These are phyloP conservation scores for Sepioteuthis lessoniana DNA, from an alignment of 2,888 invertebrate genomes.

Conservation along the genomic window DNA sequence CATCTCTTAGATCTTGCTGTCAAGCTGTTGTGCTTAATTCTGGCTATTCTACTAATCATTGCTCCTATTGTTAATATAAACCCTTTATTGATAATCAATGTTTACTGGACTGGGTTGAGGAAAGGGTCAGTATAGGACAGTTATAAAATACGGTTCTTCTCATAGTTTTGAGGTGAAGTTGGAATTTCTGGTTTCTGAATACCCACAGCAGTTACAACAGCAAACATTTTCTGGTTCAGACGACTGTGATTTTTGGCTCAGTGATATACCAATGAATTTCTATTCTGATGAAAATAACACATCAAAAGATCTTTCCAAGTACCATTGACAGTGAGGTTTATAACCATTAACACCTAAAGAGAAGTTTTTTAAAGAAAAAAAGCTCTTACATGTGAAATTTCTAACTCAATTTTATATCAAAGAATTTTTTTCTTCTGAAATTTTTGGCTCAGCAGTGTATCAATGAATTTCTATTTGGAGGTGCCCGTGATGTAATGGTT, in stretches of 20 bases:
- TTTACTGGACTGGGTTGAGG: constrained; percentile 10
- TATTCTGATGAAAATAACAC: too few species aligned
- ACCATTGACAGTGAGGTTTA: too few species aligned
- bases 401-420: too few species aligned
- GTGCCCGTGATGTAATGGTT: too few species aligned
- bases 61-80: constrained; percentile 9
- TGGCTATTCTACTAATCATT: constrained; percentile 33
- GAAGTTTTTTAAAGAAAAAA: too few species aligned
- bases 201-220: not conserved
- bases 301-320: too few species aligned
- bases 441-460: too few species aligned
- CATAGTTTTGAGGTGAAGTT: not conserved
- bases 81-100: constrained; percentile 20
- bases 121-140: not conserved
- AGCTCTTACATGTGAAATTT: too few species aligned
- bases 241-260: not conserved
- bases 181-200: not conserved
- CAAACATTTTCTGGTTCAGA: not conserved
- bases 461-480: too few species aligned
- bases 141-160: constrained; percentile 33
- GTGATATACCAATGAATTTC: not conserved
- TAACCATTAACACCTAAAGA: too few species aligned
- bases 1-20: not conserved
- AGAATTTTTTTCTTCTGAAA: too few species aligned
- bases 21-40: not conserved